phyloP scores from a whole-genome alignment of 2,113 vertebrate genomes.

The Lophotis ruficrista region DNA sequence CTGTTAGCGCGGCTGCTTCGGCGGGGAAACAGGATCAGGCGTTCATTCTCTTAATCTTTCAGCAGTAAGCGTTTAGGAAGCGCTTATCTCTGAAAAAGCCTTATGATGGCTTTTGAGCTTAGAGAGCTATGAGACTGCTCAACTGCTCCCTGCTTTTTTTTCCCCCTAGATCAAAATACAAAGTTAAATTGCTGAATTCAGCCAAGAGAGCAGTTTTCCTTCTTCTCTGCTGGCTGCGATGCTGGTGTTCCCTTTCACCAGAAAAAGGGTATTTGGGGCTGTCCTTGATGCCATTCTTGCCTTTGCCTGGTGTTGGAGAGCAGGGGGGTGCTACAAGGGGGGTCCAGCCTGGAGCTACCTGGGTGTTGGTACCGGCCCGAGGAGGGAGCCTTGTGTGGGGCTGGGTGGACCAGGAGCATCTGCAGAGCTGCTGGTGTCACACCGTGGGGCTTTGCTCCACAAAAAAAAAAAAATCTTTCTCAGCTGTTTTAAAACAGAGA shows the following conservation, averaged over 20 bases:
- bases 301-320: not conserved
- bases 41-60: constrained; percentile 31
- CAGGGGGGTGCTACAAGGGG: not conserved
- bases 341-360: not conserved
- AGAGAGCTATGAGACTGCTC: constrained; percentile 28
- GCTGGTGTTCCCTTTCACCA: not conserved
- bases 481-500: not conserved
- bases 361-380: not conserved
- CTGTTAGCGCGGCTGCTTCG: not conserved
- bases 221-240: not conserved
- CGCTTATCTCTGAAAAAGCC: constrained; percentile 54
- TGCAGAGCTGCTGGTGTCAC: not conserved
- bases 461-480: not conserved
- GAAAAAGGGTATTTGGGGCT: not conserved
- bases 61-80: constrained; percentile 51
- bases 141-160: not conserved
- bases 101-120: constrained; percentile 45
- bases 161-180: not conserved
- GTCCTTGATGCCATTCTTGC: not conserved
- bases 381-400: not conserved
- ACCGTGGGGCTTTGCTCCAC: not conserved
- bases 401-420: not conserved
- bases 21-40: constrained; percentile 32
- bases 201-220: not conserved
- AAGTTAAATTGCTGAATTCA: not conserved